Conservation (phyloP, 2,797 vertebrate genomes). For the Sebastes oblongus region DNA sequence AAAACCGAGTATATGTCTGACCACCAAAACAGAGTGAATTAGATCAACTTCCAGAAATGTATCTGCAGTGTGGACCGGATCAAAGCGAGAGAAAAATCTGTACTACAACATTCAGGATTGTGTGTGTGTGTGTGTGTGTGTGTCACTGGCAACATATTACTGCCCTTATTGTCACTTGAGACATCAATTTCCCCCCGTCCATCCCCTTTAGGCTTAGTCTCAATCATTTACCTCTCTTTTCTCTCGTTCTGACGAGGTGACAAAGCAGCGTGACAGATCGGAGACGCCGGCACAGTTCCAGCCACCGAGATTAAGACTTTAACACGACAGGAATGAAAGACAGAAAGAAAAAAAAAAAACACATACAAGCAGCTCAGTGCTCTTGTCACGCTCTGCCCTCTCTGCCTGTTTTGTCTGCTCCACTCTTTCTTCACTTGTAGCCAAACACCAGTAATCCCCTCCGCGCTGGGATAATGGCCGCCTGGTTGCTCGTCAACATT, state of each 20-base stretch:
- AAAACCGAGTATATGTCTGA: too few species aligned
- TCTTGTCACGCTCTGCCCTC: slow-evolving; percentile 57
- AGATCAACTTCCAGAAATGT: neutral
- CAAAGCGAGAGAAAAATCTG: neutral
- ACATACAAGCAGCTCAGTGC: slow-evolving; percentile 22
- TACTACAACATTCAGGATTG: neutral
- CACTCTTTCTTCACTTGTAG: slow-evolving; percentile 50
- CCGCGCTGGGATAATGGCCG: slow-evolving; percentile 31
- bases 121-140: slow-evolving; percentile 18
- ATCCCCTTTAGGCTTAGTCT: slow-evolving; percentile 44
- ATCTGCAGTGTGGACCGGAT: neutral
- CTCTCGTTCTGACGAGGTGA: slow-evolving; percentile 51
- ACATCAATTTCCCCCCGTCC: slow-evolving; percentile 28
- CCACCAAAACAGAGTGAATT: too few species aligned
- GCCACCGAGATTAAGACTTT: slow-evolving; percentile 57
- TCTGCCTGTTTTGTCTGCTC: slow-evolving; percentile 30
- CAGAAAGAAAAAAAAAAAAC: neutral
- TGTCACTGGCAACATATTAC: slow-evolving; percentile 51
- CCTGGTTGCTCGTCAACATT: slow-evolving; percentile 40
- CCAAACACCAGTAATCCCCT: slow-evolving; percentile 60
- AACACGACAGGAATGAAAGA: slow-evolving; percentile 49
- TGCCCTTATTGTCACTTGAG: slow-evolving; percentile 49
- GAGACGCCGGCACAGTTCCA: slow-evolving; percentile 63
- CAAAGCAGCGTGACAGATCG: slow-evolving; percentile 63
- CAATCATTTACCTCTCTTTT: slow-evolving; percentile 53